Conservation (phyloP, 2,888 invertebrate species). For the Nomada ferruginata region DNA sequence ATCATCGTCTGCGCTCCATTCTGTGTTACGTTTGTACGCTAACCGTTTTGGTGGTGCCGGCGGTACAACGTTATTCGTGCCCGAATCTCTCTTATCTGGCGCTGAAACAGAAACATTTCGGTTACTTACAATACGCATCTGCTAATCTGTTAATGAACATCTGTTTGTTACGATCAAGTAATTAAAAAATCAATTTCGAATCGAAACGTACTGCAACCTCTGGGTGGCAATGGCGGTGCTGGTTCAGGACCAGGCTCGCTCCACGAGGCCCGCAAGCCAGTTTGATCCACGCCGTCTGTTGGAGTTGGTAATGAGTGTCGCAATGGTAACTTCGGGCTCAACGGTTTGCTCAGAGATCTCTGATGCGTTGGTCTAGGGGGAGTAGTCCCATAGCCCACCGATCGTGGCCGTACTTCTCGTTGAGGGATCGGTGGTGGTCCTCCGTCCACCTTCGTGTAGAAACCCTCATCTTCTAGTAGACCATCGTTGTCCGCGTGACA, state of each 20-base stretch:
- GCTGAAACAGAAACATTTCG: slow-evolving; percentile 78
- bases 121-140: background rate
- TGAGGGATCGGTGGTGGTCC: slow-evolving; percentile 87
- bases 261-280: slow-evolving; percentile 86
- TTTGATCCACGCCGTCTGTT: slow-evolving; percentile 83
- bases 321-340: slow-evolving; percentile 85
- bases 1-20: slow-evolving; percentile 81
- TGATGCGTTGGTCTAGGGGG: slow-evolving; percentile 84
- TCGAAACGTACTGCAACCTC: slow-evolving; percentile 88
- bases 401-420: slow-evolving; percentile 86
- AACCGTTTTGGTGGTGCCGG: slow-evolving; percentile 85
- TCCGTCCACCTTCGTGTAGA: slow-evolving; percentile 81
- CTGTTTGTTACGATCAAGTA: background rate
- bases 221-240: slow-evolving; percentile 89
- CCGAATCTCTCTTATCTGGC: slow-evolving; percentile 86
- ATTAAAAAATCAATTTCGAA: slow-evolving; percentile 1
- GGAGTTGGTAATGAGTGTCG: slow-evolving; percentile 85
- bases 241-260: slow-evolving; percentile 88
- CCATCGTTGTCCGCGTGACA: slow-evolving; percentile 80
- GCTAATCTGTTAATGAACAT: background rate
- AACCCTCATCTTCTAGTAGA: slow-evolving; percentile 81
- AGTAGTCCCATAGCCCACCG: slow-evolving; percentile 86
- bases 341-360: slow-evolving; percentile 85
- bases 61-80: slow-evolving; percentile 83
- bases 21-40: slow-evolving; percentile 79